A percentile compares a stretch with the other conserved stretches of the same genome.
Conservation (phyloP, 2,888 invertebrate species). For the Plusia festucae region DNA sequence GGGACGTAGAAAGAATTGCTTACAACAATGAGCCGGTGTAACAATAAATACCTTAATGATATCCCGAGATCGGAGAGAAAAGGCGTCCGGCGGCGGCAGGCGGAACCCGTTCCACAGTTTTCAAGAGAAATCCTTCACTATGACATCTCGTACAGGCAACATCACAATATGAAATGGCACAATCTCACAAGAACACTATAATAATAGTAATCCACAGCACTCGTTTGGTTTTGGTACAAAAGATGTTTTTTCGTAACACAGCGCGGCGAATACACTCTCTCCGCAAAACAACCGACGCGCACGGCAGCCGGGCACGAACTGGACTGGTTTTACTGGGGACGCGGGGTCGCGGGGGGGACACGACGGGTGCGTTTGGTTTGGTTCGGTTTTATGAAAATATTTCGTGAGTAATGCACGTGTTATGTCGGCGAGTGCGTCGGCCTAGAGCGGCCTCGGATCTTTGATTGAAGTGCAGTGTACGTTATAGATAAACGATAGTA, state of each 20-base stretch:
- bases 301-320: slow-evolving; percentile 87
- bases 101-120: slow-evolving; percentile 83
- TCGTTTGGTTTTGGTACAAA: slow-evolving; percentile 83
- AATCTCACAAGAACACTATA: slow-evolving; percentile 85
- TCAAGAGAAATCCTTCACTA: slow-evolving; percentile 87
- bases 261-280: slow-evolving; percentile 72
- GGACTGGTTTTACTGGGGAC: slow-evolving; percentile 84
- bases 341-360: slow-evolving; percentile 71
- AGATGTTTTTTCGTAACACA: slow-evolving; percentile 86
- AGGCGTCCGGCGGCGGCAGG: slow-evolving; percentile 84
- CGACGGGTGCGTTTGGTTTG: slow-evolving; percentile 86
- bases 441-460: slow-evolving; percentile 85
- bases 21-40: slow-evolving; percentile 88
- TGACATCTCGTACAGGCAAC: slow-evolving; percentile 80
- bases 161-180: slow-evolving; percentile 84
- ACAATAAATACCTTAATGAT: slow-evolving; percentile 90
- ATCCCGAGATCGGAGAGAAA: slow-evolving; percentile 87
- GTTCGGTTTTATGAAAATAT: slow-evolving; percentile 89
- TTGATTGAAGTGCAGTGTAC: slow-evolving; percentile 82
- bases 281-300: slow-evolving; percentile 77
- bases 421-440: slow-evolving; percentile 87
- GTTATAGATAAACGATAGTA: slow-evolving; percentile 75
- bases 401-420: slow-evolving; percentile 90
- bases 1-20: slow-evolving; percentile 86
- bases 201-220: slow-evolving; percentile 84